Base-by-base conservation (phyloP, 2,113 vertebrate species). In the Bujurquina vittata region DNA sequence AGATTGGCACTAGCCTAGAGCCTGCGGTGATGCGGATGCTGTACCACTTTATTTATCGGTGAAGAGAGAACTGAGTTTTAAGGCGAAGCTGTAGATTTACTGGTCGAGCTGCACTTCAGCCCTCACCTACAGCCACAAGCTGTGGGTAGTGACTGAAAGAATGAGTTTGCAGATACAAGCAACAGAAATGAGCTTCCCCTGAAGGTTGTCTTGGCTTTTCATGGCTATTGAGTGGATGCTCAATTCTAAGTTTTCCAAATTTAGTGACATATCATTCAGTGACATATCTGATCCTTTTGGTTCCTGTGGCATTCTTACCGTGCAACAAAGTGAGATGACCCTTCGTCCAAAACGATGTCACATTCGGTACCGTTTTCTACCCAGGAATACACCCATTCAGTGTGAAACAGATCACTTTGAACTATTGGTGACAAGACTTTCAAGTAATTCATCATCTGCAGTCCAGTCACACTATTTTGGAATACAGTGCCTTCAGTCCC, bases 401-500 rank as follows among this genome's bases (percentile, higher is more conserved):
- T 31, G 43, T 72, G 46, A 72, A 72, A 31, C 26, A 1, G 14
- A 5, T 5, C 12, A 46, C 10, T 67, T 46, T 11, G 17, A 72
- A 17, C 46, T 40, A 1, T 18, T 49, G 63, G 1, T 15, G 2
- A 49, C 22, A 18, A 43, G 46, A 46, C 40, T 69, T 69, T 23
- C 22, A 49, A 43, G 10, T 52, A 52, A 72, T 17, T 31, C 43
- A 10, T 67, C 29, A n/a, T 14, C 26, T 72, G 67, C 46, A 72
- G 26, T 49, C 52, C 11, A 54, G 46, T 72, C 46, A 52, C 31
- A 26, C 67, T 72, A n/a, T 46, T 72, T 72, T 26, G 46, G 58
- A 65, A 46, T 43, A 67, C 82, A 49, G 79, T 85, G 79, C 82
- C 79, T 75, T 81, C 56, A 72, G n/a, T 54, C 26, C 46, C 26